Percentiles rank a stretch among this genome's conserved stretches.
phyloP scores from a whole-genome alignment of 2,113 vertebrate species.

The Gavialis gangeticus region DNA sequence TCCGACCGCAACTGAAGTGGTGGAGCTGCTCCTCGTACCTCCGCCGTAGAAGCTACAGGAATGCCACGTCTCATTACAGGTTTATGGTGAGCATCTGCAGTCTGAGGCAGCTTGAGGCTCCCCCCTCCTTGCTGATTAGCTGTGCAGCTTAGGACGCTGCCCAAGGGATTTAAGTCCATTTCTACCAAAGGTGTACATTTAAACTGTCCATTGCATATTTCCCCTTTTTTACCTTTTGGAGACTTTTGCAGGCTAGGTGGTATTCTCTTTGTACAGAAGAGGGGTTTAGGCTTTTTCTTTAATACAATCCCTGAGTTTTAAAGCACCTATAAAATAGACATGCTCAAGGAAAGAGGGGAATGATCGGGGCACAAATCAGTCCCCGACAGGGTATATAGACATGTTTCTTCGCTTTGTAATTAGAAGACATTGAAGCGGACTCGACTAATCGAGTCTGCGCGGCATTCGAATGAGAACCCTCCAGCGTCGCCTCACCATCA shows the following conservation, averaged over 20 bases:
- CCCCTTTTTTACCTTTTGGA: background rate
- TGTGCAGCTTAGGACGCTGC: background rate
- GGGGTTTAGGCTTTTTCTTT: background rate
- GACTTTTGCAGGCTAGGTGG: background rate
- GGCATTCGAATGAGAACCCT: too few species aligned
- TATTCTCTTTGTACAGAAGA: background rate
- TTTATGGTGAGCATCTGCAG: slow-evolving; percentile 47
- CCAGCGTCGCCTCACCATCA: too few species aligned
- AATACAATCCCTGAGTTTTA: background rate
- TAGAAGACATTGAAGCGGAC: too few species aligned
- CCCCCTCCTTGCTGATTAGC: background rate
- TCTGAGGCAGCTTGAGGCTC: slow-evolving; percentile 3
- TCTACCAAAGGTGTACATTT: background rate
- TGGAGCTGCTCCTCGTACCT: background rate
- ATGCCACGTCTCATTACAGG: slow-evolving; percentile 34
- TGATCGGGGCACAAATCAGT: accelerated
- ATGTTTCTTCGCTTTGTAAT: too few species aligned
- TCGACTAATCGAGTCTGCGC: too few species aligned
- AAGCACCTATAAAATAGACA: background rate
- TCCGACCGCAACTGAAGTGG: background rate
- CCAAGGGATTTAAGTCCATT: background rate
- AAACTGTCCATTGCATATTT: background rate
- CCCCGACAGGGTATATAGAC: too few species aligned
- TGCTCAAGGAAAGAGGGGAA: background rate
- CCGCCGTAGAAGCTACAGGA: slow-evolving; percentile 35